phyloP scores from a whole-genome alignment of 2,113 vertebrate genomes.

The Lota lota region DNA sequence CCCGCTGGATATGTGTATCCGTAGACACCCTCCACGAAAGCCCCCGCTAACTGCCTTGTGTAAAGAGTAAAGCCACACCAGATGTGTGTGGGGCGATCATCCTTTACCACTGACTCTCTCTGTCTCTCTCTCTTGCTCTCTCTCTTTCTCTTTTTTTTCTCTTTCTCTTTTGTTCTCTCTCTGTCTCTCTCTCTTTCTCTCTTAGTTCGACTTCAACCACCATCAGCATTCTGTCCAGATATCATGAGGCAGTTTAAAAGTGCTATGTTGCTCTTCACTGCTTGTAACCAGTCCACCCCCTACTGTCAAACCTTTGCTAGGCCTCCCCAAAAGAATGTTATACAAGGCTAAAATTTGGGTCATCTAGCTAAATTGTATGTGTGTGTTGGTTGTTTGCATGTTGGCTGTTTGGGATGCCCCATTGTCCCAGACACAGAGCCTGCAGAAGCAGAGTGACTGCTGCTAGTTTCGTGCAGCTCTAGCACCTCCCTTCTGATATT shows the following conservation, averaged over 20 bases:
- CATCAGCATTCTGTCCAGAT: constrained; percentile 50
- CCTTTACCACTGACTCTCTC: constrained; percentile 55
- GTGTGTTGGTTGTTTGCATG: neutral
- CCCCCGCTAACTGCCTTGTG: constrained; percentile 64
- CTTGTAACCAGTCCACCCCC: constrained; percentile 19
- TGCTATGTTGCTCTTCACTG: constrained; percentile 27
- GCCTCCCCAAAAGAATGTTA: constrained; percentile 15
- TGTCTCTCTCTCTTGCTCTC: neutral
- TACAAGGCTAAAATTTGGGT: constrained; percentile 18
- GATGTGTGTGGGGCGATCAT: constrained; percentile 62
- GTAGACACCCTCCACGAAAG: constrained; percentile 68
- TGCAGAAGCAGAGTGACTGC: constrained; percentile 9
- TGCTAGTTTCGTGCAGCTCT: neutral
- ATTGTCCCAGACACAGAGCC: neutral
- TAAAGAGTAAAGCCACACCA: constrained; percentile 70
- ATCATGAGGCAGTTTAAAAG: constrained; percentile 39
- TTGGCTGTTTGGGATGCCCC: neutral
- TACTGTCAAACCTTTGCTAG: constrained; percentile 5
- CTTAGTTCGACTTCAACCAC: constrained; percentile 51
- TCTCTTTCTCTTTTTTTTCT: constrained; percentile 21
- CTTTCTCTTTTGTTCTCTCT: too few species aligned
- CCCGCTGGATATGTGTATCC: constrained; percentile 60
- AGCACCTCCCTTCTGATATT: neutral
- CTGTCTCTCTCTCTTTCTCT: constrained; percentile 34
- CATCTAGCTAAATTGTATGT: neutral